A percentile compares a stretch with the other conserved stretches of the same genome.
Evolutionary conservation across 2,113 vertebrate genomes (phyloP).

Genomic region (Semnornis frantzii): DNA sequence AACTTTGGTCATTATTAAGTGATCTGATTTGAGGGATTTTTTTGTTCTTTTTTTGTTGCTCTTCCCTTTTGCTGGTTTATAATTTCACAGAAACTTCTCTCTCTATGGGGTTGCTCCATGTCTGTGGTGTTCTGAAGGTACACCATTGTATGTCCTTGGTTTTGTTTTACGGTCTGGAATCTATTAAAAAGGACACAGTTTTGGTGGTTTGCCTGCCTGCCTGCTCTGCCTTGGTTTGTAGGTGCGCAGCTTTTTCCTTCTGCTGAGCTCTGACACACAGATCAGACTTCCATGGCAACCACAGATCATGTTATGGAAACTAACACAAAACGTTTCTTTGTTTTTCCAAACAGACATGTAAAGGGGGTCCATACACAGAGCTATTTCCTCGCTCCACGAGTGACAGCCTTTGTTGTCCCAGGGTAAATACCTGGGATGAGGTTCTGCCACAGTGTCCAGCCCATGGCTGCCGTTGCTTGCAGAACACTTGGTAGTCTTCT

Average conservation of each 20-base stretch:
- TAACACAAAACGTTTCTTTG: conserved; percentile 29
- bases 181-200: background rate
- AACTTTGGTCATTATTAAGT: background rate
- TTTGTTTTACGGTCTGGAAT: background rate
- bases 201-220: background rate
- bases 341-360: conserved; percentile 16
- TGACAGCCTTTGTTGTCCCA: conserved; percentile 7
- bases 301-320: conserved; percentile 42
- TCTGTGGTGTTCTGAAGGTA: background rate
- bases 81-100: background rate
- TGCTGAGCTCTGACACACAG: conserved; percentile 23
- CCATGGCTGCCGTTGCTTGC: background rate
- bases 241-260: background rate
- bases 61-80: background rate
- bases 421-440: background rate
- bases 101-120: background rate
- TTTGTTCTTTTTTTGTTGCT: background rate
- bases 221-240: background rate
- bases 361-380: background rate
- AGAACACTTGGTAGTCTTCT: background rate
- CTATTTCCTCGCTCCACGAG: background rate
- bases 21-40: background rate
- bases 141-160: background rate
- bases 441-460: background rate
- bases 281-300: conserved; percentile 60